phyloP scores from a whole-genome alignment of 1,140 invertebrate species.

The Hesperophylax magnus region DNA sequence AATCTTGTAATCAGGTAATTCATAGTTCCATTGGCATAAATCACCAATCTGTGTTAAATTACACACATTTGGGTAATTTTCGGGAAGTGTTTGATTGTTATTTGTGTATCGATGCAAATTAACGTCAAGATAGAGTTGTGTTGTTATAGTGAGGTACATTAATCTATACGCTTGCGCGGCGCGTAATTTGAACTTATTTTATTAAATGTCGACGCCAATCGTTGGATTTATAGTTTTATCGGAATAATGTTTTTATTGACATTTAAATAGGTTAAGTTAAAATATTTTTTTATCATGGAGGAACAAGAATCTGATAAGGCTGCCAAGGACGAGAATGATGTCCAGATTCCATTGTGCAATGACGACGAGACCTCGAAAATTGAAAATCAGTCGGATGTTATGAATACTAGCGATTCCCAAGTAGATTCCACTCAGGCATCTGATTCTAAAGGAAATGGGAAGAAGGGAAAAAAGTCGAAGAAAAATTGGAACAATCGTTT shows the following conservation, averaged over 20 bases:
- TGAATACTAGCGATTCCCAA: slow-evolving; percentile 30
- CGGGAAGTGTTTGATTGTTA: slow-evolving; percentile 39
- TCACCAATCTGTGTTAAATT: slow-evolving; percentile 1
- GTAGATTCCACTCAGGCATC: slow-evolving; percentile 2
- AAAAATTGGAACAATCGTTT: slow-evolving; percentile 67
- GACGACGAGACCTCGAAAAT: slow-evolving; percentile 52
- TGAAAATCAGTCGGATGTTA: slow-evolving; percentile 35
- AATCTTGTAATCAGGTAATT: slow-evolving; percentile 19
- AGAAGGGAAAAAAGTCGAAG: slow-evolving; percentile 59
- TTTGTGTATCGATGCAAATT: slow-evolving; percentile 42
- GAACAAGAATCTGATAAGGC: slow-evolving; percentile 29
- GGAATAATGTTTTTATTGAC: background rate
- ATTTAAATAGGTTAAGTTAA: slow-evolving; percentile 1
- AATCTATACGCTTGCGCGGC: slow-evolving; percentile 45
- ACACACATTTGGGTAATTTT: slow-evolving; percentile 22
- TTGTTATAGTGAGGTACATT: slow-evolving; percentile 48
- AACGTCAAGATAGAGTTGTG: slow-evolving; percentile 48
- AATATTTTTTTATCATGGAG: slow-evolving; percentile 22
- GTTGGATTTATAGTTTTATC: background rate
- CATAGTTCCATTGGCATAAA: background rate
- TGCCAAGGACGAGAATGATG: slow-evolving; percentile 1
- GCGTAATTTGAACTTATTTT: slow-evolving; percentile 45
- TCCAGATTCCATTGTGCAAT: slow-evolving; percentile 11
- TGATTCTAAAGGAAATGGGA: slow-evolving; percentile 50
- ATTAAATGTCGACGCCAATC: background rate